phyloP scores from a whole-genome alignment of 2,797 vertebrate species.

The Tadarida brasiliensis region DNA sequence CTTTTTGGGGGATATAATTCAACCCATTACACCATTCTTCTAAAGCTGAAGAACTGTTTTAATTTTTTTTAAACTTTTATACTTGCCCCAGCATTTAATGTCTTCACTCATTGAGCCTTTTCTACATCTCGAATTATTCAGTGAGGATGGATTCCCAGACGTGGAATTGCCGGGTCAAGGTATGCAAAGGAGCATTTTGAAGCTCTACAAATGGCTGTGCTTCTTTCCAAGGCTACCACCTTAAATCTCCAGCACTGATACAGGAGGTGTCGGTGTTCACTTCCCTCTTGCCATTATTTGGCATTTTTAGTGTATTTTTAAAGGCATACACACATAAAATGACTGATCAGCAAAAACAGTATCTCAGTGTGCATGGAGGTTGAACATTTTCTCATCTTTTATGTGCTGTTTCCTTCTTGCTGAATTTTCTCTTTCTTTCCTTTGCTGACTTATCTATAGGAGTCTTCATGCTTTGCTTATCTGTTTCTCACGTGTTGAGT shows the following conservation, averaged over 20 bases:
- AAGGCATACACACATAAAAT: background rate
- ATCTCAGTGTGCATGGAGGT: background rate
- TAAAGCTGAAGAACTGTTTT: background rate
- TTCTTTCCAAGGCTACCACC: background rate
- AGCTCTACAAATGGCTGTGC: background rate
- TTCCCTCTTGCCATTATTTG: background rate
- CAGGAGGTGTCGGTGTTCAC: background rate
- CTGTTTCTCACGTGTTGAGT: background rate
- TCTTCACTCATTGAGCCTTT: background rate
- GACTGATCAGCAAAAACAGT: background rate
- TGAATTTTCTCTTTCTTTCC: background rate
- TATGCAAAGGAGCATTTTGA: slow-evolving; percentile 28
- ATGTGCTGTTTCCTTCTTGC: slow-evolving; percentile 11
- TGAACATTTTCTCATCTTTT: slow-evolving; percentile 1
- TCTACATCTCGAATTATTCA: slow-evolving; percentile 8
- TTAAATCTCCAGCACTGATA: background rate
- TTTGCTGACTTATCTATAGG: background rate
- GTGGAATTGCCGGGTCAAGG: background rate
- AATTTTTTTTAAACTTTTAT: background rate
- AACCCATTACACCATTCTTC: background rate
- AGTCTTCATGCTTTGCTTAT: background rate
- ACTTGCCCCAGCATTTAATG: background rate
- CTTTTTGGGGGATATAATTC: background rate
- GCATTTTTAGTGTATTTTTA: background rate
- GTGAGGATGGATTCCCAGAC: background rate